A percentile compares a stretch with the other conserved stretches of the same genome.
These are phyloP conservation scores for Merluccius polli DNA, from an alignment of 2,797 vertebrate genomes.

Conservation along the genomic window DNA sequence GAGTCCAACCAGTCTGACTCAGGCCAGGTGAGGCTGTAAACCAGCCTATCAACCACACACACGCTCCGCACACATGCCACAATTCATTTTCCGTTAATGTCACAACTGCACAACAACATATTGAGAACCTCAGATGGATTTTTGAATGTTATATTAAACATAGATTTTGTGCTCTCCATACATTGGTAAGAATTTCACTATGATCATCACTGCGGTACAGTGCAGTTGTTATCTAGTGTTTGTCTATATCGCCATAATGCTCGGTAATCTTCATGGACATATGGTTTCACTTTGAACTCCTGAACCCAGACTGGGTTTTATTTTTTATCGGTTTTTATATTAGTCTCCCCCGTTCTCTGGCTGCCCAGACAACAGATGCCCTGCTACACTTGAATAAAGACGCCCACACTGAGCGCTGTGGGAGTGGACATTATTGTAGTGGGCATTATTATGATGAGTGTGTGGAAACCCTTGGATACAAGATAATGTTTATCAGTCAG, in stretches of 20 bases:
- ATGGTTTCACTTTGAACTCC: neutral
- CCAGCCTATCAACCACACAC: no score
- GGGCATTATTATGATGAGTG: neutral
- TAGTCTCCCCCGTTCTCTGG: neutral
- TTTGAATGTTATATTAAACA: neutral
- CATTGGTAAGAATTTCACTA: neutral
- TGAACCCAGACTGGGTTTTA: neutral
- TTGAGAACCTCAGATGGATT: neutral
- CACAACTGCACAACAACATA: neutral
- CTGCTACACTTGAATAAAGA: neutral
- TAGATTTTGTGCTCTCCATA: neutral
- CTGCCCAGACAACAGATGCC: neutral
- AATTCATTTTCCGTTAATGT: neutral
- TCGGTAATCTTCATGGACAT: neutral
- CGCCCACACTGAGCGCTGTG: neutral
- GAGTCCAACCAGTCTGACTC: no score
- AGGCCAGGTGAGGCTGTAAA: no score
- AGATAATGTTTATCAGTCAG: neutral
- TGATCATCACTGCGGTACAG: neutral
- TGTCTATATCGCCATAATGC: neutral
- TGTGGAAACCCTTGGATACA: neutral
- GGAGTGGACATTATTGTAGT: neutral
- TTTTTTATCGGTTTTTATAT: conserved; percentile 5
- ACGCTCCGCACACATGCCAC: no score
- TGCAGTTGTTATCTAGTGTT: neutral